A percentile compares a stretch with the other conserved stretches of the same genome.
These are phyloP conservation scores for Solenodon paradoxus DNA, from an alignment of 2,113 vertebrate species.

Conservation along the genomic window DNA sequence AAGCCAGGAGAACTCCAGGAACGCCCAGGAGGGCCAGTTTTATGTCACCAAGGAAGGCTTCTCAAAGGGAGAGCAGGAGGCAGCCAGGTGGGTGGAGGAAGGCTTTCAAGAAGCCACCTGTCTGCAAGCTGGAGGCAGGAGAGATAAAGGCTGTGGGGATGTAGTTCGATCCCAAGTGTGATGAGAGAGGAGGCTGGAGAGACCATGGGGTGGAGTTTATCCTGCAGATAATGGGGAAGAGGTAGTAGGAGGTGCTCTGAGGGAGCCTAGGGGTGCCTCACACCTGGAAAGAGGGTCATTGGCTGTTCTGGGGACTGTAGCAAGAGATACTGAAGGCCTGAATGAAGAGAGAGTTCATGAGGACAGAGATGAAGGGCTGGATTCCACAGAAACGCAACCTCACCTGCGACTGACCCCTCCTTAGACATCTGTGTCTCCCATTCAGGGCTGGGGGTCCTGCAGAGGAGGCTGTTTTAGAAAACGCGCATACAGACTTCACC, in stretches of 20 bases:
- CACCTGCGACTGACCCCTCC: neutral
- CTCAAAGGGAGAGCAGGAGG: neutral
- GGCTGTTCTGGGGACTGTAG: neutral
- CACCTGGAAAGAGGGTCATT: neutral
- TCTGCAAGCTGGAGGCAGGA: neutral
- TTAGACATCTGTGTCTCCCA: fast-evolving
- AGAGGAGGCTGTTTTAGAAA: neutral
- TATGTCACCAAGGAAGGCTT: neutral
- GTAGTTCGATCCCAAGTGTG: neutral
- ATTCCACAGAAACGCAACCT: neutral
- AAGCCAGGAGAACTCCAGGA: neutral
- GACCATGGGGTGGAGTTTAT: too few species aligned
- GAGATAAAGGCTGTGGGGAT: neutral
- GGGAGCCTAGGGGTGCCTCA: neutral
- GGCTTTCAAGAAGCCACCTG: neutral
- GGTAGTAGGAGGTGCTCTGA: neutral
- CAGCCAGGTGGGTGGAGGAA: neutral
- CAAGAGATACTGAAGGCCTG: neutral
- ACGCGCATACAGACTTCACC: too few species aligned
- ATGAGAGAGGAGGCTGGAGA: neutral
- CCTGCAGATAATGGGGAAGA: neutral
- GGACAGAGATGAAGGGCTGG: neutral
- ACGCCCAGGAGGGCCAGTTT: neutral
- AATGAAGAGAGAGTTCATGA: neutral
- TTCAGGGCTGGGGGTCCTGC: too few species aligned